phyloP scores from a whole-genome alignment of 92 coral and sea anemone genomes.

The Siderastrea siderea region DNA sequence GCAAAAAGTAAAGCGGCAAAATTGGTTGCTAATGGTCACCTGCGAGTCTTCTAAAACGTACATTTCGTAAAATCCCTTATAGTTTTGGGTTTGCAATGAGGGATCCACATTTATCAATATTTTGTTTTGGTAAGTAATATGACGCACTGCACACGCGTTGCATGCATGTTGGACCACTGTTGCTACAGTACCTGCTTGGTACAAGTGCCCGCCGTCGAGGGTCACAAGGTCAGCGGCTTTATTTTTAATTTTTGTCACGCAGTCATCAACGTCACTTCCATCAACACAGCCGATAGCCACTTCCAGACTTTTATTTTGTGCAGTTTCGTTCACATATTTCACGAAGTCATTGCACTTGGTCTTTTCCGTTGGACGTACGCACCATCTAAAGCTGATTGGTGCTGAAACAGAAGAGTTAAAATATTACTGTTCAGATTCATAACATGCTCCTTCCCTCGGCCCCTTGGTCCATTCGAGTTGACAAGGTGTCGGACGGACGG shows the following conservation, averaged over 20 bases:
- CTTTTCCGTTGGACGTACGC: conserved; percentile 37
- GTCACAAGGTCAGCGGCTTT: conserved; percentile 77
- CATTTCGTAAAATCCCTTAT: no score
- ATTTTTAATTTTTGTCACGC: conserved; percentile 54
- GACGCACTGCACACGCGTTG: no score
- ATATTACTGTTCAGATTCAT: not conserved
- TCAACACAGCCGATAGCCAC: conserved; percentile 46
- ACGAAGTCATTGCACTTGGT: conserved; percentile 51
- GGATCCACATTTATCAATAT: no score
- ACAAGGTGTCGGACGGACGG: no score
- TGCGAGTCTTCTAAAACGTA: no score
- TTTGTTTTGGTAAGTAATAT: no score
- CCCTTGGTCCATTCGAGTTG: no score
- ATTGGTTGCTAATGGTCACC: no score
- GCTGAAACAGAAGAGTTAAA: conserved; percentile 4
- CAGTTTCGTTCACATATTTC: conserved; percentile 13
- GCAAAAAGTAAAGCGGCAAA: no score
- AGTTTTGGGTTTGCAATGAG: no score
- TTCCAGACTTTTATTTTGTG: conserved; percentile 1
- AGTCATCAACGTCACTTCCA: conserved; percentile 24
- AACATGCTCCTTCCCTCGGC: not conserved
- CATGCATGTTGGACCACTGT: not conserved
- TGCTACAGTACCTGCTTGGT: conserved; percentile 59
- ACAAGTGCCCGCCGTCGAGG: conserved; percentile 71
- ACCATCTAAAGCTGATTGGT: conserved; percentile 60